phyloP scores from a whole-genome alignment of 2,888 invertebrate species.

The Drosophila mettleri region DNA sequence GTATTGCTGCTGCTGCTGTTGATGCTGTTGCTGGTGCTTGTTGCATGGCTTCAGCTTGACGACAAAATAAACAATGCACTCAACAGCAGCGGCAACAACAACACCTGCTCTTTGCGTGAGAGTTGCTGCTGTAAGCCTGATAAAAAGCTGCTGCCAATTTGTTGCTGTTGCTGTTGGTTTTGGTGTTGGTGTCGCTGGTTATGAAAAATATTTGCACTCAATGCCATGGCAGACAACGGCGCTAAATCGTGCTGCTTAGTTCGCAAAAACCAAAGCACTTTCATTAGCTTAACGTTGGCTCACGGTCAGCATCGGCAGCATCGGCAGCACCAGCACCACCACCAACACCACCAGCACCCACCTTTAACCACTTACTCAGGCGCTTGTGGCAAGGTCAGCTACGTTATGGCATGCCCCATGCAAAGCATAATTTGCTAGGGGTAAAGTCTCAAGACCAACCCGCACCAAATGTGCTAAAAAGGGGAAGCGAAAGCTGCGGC shows the following conservation, averaged over 20 bases:
- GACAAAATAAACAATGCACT: constrained; percentile 68
- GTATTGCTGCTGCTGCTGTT: constrained; percentile 23
- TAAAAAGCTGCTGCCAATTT: constrained; percentile 66
- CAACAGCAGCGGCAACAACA: constrained; percentile 19
- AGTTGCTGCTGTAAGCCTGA: constrained; percentile 52
- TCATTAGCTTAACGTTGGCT: constrained; percentile 70
- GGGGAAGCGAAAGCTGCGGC: constrained; percentile 48
- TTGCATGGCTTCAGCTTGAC: constrained; percentile 21
- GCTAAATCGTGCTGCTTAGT: constrained; percentile 50
- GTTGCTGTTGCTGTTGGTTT: constrained; percentile 10
- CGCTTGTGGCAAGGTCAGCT: constrained; percentile 62
- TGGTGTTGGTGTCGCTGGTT: constrained; percentile 34
- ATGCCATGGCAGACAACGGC: constrained; percentile 37
- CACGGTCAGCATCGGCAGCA: constrained; percentile 44
- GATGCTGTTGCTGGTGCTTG: constrained; percentile 10
- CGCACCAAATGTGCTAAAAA: constrained; percentile 59
- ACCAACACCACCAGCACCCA: neutral
- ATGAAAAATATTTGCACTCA: constrained; percentile 42
- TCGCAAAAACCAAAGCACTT: constrained; percentile 65
- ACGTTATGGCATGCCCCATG: constrained; percentile 10
- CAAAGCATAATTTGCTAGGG: constrained; percentile 53
- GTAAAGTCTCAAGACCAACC: constrained; percentile 26
- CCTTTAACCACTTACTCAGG: constrained; percentile 5
- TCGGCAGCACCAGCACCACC: neutral
- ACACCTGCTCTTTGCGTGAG: constrained; percentile 1